Base-by-base conservation (phyloP, 2,113 vertebrate species). In the Silurus asotus region DNA sequence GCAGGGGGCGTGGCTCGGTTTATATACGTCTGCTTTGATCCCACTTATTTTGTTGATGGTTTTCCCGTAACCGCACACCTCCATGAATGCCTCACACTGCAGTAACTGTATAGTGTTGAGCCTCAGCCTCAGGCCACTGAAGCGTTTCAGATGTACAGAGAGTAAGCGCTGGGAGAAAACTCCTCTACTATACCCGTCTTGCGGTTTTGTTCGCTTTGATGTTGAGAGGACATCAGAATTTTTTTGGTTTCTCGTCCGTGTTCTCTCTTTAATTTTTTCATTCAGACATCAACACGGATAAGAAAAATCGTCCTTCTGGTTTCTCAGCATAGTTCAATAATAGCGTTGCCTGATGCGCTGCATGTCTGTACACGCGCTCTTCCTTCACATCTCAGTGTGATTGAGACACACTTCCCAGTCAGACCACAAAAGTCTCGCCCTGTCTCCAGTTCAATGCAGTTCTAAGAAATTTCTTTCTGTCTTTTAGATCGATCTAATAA, bases 241-340 rank as follows among this genome's bases (percentile, higher is more conserved):
- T 77, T 51, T 67, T 19, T 28, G 5, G 7, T 78, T 17, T 53
- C 3, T 7, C 45, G 0, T 17, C 7, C 17, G 6, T 20, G 0
- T 45, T 59, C 53, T 62, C 19, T 25, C 10, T 74, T 64, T 62
- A 37, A 37, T 37, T 37, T 37, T 37, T 37, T 37, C 2, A 37
- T 37, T 37, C 37, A 37, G 37, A 37, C 37, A 37, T 37, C 37
- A 23, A 8, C 19, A 19, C 1, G 19, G 65, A 51, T 8, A 48
- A n/a, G 62, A 5, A 48, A 17, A 48, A 17, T 55, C 49, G 67
- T 56, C 14, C 23, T 85, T 83, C 88, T 85, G 87, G 85, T 90
- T 89, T 85, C 83, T 37, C 90, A 70, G 23, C 85, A 87, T 87
- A 58, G 79, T 87, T 85, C 56, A n/a, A 55, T 84, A 56, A 84